These are phyloP conservation scores for Electrona antarctica DNA, from an alignment of 2,113 vertebrate species.

Conservation along the genomic window DNA sequence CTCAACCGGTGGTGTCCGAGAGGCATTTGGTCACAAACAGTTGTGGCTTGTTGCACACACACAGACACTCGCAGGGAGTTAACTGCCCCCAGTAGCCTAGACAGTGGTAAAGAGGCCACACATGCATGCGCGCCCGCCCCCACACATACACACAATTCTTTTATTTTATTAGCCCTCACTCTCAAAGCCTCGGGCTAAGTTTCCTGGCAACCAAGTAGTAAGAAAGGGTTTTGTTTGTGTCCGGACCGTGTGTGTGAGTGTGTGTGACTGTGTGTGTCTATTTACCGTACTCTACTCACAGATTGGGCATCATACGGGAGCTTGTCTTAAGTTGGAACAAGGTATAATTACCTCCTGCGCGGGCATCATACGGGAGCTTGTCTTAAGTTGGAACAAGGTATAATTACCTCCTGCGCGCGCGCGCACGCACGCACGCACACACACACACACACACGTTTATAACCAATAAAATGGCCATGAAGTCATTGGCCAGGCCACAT, in stretches of 20 bases:
- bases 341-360: slow-evolving; percentile 38
- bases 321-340: slow-evolving; percentile 45
- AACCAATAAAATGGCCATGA: slow-evolving; percentile 12
- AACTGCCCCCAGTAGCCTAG: slow-evolving; percentile 55
- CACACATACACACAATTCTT: slow-evolving; percentile 50
- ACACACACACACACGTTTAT: slow-evolving; percentile 12
- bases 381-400: slow-evolving; percentile 37
- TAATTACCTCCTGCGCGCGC: slow-evolving; percentile 40
- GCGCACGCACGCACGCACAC: slow-evolving; percentile 15
- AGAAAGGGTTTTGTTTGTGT: slow-evolving; percentile 70
- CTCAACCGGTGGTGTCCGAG: neutral
- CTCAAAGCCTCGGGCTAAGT: slow-evolving; percentile 72
- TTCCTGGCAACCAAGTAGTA: slow-evolving; percentile 75
- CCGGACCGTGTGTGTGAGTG: slow-evolving; percentile 30
- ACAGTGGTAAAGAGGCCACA: slow-evolving; percentile 40
- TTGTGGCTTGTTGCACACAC: slow-evolving; percentile 30
- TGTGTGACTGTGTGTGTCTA: slow-evolving; percentile 32
- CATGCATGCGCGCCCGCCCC: neutral
- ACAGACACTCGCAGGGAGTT: slow-evolving; percentile 47
- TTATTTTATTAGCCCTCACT: slow-evolving; percentile 69
- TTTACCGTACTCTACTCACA: slow-evolving; percentile 55
- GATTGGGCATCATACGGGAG: slow-evolving; percentile 60
- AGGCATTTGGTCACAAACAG: slow-evolving; percentile 43
- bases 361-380: slow-evolving; percentile 58
- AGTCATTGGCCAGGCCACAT: neutral